These are phyloP conservation scores for Martes martes DNA, from an alignment of 2,113 vertebrate genomes.

Conservation along the genomic window DNA sequence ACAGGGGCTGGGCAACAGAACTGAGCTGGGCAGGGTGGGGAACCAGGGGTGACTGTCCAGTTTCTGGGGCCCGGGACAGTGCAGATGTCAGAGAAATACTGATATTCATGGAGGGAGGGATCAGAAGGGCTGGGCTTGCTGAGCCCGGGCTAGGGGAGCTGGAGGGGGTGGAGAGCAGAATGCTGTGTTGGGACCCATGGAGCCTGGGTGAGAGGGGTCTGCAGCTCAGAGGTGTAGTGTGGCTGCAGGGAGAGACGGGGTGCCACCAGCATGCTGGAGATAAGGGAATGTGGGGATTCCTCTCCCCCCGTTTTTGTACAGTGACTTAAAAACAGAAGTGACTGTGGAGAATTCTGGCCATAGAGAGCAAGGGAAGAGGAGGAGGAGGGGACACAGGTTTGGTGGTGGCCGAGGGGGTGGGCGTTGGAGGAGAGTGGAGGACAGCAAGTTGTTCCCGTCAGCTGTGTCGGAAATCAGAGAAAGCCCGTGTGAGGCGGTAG, in stretches of 20 bases:
- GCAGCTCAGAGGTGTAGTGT: not conserved
- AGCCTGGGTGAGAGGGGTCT: not conserved
- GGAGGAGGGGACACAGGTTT: not conserved
- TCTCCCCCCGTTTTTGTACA: no score
- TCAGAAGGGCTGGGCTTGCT: not conserved
- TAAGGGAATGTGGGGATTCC: not conserved
- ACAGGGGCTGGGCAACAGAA: not conserved
- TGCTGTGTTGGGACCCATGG: not conserved
- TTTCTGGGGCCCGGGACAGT: not conserved
- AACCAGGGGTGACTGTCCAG: fast-evolving
- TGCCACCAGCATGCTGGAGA: not conserved
- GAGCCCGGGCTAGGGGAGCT: not conserved
- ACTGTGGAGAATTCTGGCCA: not conserved
- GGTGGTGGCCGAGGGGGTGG: not conserved
- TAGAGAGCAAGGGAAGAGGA: not conserved
- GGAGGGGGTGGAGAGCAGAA: not conserved
- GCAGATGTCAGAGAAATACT: not conserved
- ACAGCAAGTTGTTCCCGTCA: no score
- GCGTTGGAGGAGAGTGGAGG: not conserved
- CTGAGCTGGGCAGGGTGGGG: fast-evolving
- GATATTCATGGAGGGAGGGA: not conserved
- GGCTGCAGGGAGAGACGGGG: not conserved
- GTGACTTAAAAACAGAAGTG: not conserved
- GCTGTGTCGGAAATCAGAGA: not conserved
- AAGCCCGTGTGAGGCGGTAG: not conserved